Evolutionary conservation across 1,140 invertebrate genomes (phyloP).

Genomic region (Aphis craccivora): DNA sequence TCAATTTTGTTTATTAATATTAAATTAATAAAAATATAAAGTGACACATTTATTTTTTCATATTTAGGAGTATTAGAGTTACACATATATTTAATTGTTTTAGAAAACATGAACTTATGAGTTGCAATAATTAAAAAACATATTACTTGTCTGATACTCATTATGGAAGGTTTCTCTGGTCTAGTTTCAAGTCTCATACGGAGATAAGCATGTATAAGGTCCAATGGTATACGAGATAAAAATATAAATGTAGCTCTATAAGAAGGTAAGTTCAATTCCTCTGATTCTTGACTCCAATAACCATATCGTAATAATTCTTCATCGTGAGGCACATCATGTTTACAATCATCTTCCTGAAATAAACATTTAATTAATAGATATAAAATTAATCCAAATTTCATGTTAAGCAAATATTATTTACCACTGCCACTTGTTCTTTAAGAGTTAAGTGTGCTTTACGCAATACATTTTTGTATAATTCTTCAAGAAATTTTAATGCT

Average conservation of each 20-base stretch:
- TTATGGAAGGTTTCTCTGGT: conserved; percentile 81
- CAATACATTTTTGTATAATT: conserved; percentile 72
- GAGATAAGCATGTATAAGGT: conserved; percentile 88
- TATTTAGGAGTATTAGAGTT: too few species aligned
- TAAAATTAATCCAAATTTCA: background rate
- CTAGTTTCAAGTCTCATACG: conserved; percentile 82
- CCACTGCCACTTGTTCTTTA: conserved; percentile 66
- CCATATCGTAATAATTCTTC: conserved; percentile 72
- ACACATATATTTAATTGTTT: background rate
- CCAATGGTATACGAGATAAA: conserved; percentile 80
- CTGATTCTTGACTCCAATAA: conserved; percentile 79
- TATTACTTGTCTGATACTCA: conserved; percentile 79
- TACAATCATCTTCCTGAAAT: conserved; percentile 48
- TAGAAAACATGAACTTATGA: background rate
- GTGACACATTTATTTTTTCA: too few species aligned
- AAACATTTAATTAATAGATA: background rate
- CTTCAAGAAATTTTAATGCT: conserved; percentile 77
- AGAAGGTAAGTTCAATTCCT: conserved; percentile 79
- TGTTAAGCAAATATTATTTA: conserved; percentile 59
- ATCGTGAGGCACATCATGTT: conserved; percentile 29
- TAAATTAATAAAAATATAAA: too few species aligned
- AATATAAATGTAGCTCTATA: conserved; percentile 86
- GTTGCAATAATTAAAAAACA: background rate
- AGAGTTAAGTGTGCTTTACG: conserved; percentile 75
- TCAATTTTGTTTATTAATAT: background rate